Evolutionary conservation across 2,888 invertebrate genomes (phyloP).

Genomic region (Ophion slaviceki): DNA sequence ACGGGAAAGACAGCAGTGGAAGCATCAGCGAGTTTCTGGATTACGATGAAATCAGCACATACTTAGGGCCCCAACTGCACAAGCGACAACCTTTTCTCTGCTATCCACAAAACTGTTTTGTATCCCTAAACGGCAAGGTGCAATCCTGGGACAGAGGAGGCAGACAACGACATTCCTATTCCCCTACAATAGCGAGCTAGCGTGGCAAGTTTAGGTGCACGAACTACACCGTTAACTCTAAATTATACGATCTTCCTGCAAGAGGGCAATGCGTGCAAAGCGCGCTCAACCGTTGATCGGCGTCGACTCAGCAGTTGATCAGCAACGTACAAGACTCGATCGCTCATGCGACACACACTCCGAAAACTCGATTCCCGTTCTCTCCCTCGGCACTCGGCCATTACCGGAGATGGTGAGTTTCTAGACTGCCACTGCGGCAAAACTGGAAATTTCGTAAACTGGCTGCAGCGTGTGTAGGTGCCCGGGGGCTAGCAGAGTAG

Average conservation of each 20-base stretch:
- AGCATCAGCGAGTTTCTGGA: no score
- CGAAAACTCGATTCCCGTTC: constrained; percentile 49
- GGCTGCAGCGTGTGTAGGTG: constrained; percentile 19
- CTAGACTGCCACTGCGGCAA: constrained; percentile 44
- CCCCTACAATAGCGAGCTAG: no score
- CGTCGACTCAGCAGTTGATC: constrained; percentile 13
- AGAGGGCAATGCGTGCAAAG: background rate
- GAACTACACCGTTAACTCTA: background rate
- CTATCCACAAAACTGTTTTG: no score
- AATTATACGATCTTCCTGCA: background rate
- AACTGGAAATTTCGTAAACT: constrained; percentile 51
- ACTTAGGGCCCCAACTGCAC: no score
- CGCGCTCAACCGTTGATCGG: constrained; percentile 40
- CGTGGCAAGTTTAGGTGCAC: no score
- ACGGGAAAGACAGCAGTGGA: no score
- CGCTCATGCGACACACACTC: constrained; percentile 34
- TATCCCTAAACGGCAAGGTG: no score
- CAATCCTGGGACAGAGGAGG: no score
- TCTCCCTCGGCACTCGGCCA: constrained; percentile 27
- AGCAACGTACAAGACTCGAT: constrained; percentile 1
- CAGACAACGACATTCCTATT: no score
- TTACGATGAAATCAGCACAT: no score
- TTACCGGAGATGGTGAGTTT: constrained; percentile 17
- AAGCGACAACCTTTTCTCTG: no score
- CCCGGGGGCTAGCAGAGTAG: background rate